phyloP scores from a whole-genome alignment of 2,888 invertebrate genomes.

The Agrypnus murinus region DNA sequence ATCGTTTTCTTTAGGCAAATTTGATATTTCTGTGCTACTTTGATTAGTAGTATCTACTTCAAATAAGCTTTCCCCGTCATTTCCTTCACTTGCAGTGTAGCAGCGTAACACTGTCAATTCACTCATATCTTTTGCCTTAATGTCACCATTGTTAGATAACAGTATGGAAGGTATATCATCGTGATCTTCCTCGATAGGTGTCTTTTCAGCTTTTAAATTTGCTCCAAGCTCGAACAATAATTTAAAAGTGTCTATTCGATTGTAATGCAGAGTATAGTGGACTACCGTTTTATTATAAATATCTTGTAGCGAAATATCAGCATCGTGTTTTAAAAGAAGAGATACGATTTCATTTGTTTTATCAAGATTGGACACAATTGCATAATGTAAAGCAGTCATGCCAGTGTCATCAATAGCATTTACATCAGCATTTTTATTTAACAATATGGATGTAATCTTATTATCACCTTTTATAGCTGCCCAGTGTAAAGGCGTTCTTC shows the following conservation, averaged over 20 bases:
- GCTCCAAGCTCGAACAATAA: neutral
- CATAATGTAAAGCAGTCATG: constrained; percentile 16
- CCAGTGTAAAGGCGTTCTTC: neutral
- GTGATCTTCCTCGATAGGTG: constrained; percentile 3
- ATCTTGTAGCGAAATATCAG: neutral
- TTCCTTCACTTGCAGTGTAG: no score
- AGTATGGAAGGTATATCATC: neutral
- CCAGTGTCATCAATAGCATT: constrained; percentile 71
- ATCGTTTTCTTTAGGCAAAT: no score
- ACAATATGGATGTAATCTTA: constrained; percentile 86
- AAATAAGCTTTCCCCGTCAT: no score
- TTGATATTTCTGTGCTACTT: no score
- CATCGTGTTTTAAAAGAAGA: neutral
- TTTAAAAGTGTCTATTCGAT: constrained; percentile 3
- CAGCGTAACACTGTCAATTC: no score
- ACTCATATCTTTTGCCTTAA: constrained; percentile 3
- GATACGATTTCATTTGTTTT: neutral
- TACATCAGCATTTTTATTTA: constrained; percentile 86
- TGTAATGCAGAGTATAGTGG: constrained; percentile 21
- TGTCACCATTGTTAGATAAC: neutral
- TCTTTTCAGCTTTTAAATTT: constrained; percentile 5
- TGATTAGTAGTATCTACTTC: no score
- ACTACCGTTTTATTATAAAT: constrained; percentile 21
- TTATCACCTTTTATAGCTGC: neutral
- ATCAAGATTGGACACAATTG: neutral